phyloP scores from a whole-genome alignment of 2,113 vertebrate genomes.

The Abramis brama region DNA sequence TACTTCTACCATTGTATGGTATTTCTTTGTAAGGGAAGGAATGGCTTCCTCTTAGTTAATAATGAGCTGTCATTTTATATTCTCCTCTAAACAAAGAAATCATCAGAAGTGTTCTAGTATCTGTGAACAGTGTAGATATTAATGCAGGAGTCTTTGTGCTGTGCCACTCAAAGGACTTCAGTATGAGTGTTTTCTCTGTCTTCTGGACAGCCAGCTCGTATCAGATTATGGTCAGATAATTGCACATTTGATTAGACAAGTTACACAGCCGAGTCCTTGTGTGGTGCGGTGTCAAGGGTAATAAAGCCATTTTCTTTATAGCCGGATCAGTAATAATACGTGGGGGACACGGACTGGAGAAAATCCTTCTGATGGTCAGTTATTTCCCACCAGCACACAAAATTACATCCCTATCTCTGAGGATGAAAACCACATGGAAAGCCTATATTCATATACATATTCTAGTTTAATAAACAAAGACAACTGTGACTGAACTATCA shows the following conservation, averaged over 20 bases:
- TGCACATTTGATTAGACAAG: conserved; percentile 25
- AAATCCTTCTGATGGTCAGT: background rate
- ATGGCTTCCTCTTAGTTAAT: background rate
- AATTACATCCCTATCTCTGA: background rate
- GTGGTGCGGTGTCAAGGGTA: background rate
- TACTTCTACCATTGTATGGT: background rate
- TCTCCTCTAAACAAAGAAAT: background rate
- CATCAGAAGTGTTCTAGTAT: background rate
- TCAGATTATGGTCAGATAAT: conserved; percentile 7
- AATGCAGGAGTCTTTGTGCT: background rate
- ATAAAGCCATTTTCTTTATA: background rate
- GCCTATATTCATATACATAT: background rate
- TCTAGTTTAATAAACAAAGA: background rate
- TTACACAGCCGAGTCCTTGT: conserved; percentile 5
- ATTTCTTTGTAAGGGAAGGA: background rate
- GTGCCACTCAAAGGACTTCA: background rate
- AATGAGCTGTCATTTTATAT: background rate
- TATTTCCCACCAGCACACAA: background rate
- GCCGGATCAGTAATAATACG: background rate
- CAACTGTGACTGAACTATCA: background rate
- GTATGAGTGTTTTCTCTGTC: background rate
- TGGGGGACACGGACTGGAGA: background rate
- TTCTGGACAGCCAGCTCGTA: background rate
- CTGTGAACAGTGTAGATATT: background rate
- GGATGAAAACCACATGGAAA: conserved; percentile 5